Conservation (phyloP, 2,797 vertebrate genomes). For the Helostoma temminkii region DNA sequence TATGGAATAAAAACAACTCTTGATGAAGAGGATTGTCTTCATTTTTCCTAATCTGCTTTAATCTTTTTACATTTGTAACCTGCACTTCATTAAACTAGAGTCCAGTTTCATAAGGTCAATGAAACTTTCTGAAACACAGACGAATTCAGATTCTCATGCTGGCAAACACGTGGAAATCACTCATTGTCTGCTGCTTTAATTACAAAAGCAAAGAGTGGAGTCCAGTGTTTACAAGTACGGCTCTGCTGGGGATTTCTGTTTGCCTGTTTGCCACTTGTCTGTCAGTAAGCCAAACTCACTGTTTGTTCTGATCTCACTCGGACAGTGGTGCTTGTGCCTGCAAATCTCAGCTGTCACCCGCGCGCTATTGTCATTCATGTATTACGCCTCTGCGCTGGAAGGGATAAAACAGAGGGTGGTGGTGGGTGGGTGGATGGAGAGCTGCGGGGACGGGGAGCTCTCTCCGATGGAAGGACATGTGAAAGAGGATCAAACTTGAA, state of each 20-base stretch:
- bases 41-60: background rate
- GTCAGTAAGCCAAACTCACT: background rate
- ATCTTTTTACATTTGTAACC: background rate
- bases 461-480: constrained; percentile 18
- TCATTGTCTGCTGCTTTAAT: constrained; percentile 37
- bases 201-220: constrained; percentile 22
- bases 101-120: background rate
- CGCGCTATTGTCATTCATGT: constrained; percentile 67
- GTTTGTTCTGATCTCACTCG: constrained; percentile 7
- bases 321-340: constrained; percentile 29
- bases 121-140: background rate
- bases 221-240: constrained; percentile 25
- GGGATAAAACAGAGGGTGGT: constrained; percentile 25
- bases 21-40: constrained; percentile 14
- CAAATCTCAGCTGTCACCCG: constrained; percentile 66
- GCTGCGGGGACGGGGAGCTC: constrained; percentile 11
- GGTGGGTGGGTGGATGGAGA: constrained; percentile 10
- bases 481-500: constrained; percentile 38
- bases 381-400: constrained; percentile 55
- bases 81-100: background rate
- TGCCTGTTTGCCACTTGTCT: constrained; percentile 51
- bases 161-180: constrained; percentile 32
- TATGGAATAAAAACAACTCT: background rate
- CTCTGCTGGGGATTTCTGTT: constrained; percentile 19
- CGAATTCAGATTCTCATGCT: constrained; percentile 4